phyloP scores from a whole-genome alignment of 30 jellyfish, hydroid and myxozoan genomes.

The Cassiopea andromeda region DNA sequence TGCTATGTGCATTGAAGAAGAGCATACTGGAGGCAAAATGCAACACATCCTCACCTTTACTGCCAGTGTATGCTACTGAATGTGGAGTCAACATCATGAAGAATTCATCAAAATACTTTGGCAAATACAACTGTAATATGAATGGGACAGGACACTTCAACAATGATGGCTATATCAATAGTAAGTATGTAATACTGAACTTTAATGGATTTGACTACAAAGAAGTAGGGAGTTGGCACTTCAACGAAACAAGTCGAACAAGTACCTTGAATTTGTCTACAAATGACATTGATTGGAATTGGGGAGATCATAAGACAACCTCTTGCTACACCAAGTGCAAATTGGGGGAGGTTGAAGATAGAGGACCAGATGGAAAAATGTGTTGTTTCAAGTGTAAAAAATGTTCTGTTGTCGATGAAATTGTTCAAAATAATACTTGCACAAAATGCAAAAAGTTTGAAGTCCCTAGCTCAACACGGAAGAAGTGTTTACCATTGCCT shows the following conservation, averaged over 20 bases:
- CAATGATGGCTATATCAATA: background rate
- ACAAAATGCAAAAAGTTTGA: background rate
- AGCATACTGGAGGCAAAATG: no score
- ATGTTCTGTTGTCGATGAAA: background rate
- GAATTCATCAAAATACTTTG: conserved; percentile 2
- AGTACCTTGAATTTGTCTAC: background rate
- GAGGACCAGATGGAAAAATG: background rate
- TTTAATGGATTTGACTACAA: conserved; percentile 14
- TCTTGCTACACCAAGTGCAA: conserved; percentile 14
- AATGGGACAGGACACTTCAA: conserved; percentile 3
- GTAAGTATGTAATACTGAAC: background rate
- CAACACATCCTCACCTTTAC: no score
- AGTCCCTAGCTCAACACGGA: background rate
- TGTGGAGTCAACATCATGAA: no score
- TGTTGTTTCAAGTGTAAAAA: conserved; percentile 20
- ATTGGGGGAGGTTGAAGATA: conserved; percentile 12
- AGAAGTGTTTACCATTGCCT: conserved; percentile 10
- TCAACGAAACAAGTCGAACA: background rate
- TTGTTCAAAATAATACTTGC: conserved; percentile 13
- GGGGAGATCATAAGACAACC: background rate
- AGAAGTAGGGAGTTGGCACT: conserved; percentile 29
- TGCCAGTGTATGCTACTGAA: no score
- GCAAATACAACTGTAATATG: background rate
- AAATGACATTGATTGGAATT: background rate
- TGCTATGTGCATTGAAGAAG: conserved; percentile 42